Evolutionary conservation across 2,888 invertebrate genomes (phyloP).

Genomic region (Chymomyza caudatula): DNA sequence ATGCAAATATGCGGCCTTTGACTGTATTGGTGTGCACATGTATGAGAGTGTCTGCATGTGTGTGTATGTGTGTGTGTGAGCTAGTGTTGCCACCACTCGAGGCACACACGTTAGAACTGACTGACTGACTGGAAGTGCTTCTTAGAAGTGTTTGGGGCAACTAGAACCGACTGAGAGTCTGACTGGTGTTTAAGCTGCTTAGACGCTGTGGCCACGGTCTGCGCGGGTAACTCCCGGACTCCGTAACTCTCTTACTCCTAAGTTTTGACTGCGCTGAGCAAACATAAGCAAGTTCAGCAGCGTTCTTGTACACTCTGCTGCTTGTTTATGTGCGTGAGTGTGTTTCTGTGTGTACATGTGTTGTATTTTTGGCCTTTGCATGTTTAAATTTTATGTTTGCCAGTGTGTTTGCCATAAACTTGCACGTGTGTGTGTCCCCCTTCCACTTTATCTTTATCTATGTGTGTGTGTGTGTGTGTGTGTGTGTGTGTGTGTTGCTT

Average conservation of each 20-base stretch:
- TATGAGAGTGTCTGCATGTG: slow-evolving; percentile 12
- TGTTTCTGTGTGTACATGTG: slow-evolving; percentile 44
- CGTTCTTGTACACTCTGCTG: neutral
- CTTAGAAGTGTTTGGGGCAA: neutral
- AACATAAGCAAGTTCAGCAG: slow-evolving; percentile 24
- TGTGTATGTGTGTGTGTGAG: slow-evolving; percentile 15
- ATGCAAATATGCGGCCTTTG: slow-evolving; percentile 56
- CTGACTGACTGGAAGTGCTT: neutral
- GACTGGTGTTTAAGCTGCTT: slow-evolving; percentile 63
- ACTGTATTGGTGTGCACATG: slow-evolving; percentile 23
- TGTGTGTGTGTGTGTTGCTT: slow-evolving; percentile 17
- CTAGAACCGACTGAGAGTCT: neutral
- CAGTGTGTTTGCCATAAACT: slow-evolving; percentile 69
- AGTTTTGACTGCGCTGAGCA: slow-evolving; percentile 42
- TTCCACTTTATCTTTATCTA: neutral
- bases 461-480: slow-evolving; percentile 12
- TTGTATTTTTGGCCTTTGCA: slow-evolving; percentile 70
- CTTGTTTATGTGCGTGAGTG: slow-evolving; percentile 13
- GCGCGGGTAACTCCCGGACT: neutral
- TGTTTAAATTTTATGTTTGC: slow-evolving; percentile 71
- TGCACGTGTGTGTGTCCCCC: slow-evolving; percentile 22
- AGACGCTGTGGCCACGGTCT: slow-evolving; percentile 42
- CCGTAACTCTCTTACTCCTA: neutral
- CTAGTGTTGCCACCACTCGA: slow-evolving; percentile 7
- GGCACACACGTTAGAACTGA: slow-evolving; percentile 9